Percentiles rank a stretch among this genome's conserved stretches.
Evolutionary conservation across 2,888 invertebrate genomes (phyloP).

Genomic region (Amaurobius ferox): DNA sequence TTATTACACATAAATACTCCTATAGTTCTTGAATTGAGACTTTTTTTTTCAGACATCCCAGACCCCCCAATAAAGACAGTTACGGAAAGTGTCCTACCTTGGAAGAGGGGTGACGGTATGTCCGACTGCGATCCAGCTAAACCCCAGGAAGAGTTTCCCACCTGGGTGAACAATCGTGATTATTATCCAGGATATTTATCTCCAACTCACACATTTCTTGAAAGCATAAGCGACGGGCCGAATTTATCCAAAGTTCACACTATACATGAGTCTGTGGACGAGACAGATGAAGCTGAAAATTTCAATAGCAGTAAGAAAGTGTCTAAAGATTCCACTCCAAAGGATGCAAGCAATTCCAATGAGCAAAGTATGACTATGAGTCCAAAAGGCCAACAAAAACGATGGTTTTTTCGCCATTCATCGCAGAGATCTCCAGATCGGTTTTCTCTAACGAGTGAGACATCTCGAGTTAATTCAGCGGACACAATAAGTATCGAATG

Average conservation of each 20-base stretch:
- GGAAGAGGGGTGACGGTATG: conserved; percentile 83
- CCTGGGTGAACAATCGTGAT: conserved; percentile 96
- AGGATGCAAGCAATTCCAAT: background rate
- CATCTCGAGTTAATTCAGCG: conserved; percentile 22
- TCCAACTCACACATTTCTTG: conserved; percentile 92
- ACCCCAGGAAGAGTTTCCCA: conserved; percentile 92
- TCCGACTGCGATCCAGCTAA: conserved; percentile 83
- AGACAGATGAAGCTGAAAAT: conserved; percentile 37
- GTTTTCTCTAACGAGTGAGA: conserved; percentile 26
- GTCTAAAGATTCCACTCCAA: background rate
- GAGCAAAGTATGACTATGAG: background rate
- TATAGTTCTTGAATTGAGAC: too few relatives aligned
- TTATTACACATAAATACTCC: too few relatives aligned
- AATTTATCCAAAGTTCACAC: background rate
- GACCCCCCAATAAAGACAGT: conserved; percentile 85
- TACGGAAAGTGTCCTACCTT: conserved; percentile 92
- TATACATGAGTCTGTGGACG: conserved; percentile 33
- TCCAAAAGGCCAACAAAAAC: conserved; percentile 2
- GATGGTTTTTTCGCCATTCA: conserved; percentile 27
- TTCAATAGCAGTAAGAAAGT: background rate
- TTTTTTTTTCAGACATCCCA: background rate
- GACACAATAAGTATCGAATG: conserved; percentile 50
- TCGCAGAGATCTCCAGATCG: conserved; percentile 18
- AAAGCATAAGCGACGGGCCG: conserved; percentile 31
- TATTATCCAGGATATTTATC: conserved; percentile 91